Percentiles rank a stretch among this genome's conserved stretches.
These are phyloP conservation scores for Microtus ochrogaster DNA, from an alignment of 2,113 vertebrate species.

Conservation along the genomic window DNA sequence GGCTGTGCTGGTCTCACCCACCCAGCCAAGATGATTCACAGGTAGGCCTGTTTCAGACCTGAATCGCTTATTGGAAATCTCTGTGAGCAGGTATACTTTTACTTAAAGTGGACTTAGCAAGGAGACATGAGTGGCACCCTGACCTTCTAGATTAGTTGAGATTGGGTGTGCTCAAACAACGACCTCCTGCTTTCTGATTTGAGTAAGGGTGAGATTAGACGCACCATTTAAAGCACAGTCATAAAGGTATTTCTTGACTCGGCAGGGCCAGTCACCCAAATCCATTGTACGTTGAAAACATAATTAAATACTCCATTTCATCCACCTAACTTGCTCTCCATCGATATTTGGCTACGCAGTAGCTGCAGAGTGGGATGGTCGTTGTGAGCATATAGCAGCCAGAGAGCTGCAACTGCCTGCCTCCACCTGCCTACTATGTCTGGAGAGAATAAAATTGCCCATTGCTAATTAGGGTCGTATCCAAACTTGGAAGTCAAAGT, in stretches of 20 bases:
- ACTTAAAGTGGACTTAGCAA: background rate
- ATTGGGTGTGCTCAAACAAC: background rate
- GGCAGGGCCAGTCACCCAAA: background rate
- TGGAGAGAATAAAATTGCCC: background rate
- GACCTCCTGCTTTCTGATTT: background rate
- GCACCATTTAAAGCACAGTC: background rate
- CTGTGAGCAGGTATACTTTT: background rate
- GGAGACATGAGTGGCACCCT: background rate
- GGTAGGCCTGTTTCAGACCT: background rate
- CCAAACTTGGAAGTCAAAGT: background rate
- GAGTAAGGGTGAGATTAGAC: background rate
- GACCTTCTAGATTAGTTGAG: background rate
- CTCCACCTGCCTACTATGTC: too few species aligned
- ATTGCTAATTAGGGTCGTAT: background rate
- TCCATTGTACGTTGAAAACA: background rate
- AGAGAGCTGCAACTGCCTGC: background rate
- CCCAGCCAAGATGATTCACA: too few species aligned
- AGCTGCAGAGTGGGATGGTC: background rate
- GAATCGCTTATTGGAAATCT: background rate
- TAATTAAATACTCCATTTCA: background rate
- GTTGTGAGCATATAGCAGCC: rapidly evolving
- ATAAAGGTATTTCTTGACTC: too few species aligned
- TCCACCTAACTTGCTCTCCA: background rate
- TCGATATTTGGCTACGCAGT: background rate
- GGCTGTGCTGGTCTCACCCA: background rate